Evolutionary conservation across 2,888 invertebrate genomes (phyloP).

Genomic region (Agrypnus murinus): DNA sequence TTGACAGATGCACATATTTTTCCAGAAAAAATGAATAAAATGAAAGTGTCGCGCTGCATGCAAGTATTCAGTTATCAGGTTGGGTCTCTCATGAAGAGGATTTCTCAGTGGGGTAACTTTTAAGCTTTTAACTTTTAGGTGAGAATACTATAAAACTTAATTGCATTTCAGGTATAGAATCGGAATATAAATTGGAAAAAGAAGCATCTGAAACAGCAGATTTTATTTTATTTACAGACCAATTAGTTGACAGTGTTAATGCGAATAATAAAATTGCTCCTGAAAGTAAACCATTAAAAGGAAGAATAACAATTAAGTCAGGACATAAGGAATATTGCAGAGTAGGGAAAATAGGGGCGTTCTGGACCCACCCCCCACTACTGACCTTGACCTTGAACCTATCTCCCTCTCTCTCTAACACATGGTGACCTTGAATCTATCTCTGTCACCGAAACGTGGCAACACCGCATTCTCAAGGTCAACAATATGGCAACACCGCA

Average conservation of each 20-base stretch:
- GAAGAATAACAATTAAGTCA: background rate
- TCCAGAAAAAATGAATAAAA: constrained; percentile 48
- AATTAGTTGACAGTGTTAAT: constrained; percentile 53
- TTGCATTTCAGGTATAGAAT: background rate
- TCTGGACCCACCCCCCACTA: no score
- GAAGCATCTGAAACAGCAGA: constrained; percentile 49
- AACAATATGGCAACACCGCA: no score
- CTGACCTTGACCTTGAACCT: no score
- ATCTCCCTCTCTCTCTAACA: no score
- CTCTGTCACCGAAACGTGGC: no score
- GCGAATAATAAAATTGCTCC: background rate
- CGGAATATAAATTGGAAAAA: constrained; percentile 13
- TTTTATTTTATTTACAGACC: constrained; percentile 52
- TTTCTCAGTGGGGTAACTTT: constrained; percentile 48
- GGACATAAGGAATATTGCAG: constrained; percentile 19
- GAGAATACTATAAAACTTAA: constrained; percentile 7
- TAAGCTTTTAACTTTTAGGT: no score
- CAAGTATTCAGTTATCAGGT: constrained; percentile 55
- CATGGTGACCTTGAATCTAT: no score
- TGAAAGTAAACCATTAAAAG: constrained; percentile 1
- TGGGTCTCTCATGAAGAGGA: constrained; percentile 50
- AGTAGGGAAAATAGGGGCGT: no score
- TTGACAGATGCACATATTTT: constrained; percentile 3
- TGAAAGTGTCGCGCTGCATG: constrained; percentile 51
- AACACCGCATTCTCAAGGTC: no score